Conservation (phyloP, 2,797 vertebrate species). For the Mionectes olivaceus region DNA sequence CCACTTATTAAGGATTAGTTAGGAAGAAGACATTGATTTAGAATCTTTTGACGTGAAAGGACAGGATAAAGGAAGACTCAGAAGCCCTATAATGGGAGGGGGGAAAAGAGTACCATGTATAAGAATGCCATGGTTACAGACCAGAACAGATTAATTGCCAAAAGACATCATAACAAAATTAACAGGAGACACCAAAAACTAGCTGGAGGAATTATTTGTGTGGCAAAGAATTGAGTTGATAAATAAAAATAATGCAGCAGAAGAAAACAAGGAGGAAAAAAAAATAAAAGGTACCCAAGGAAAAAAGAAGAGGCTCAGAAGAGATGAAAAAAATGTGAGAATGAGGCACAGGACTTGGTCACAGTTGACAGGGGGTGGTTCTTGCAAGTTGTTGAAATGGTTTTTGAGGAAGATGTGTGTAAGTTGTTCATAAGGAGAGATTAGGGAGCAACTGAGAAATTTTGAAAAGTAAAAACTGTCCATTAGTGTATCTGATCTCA, state of each 20-base stretch:
- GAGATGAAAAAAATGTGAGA: not conserved
- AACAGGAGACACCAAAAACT: not conserved
- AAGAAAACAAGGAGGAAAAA: not conserved
- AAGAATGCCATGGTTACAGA: constrained; percentile 25
- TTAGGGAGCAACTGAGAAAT: not conserved
- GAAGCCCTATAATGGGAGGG: not conserved
- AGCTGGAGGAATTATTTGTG: not conserved
- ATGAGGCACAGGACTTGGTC: not conserved
- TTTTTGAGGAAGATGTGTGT: not conserved
- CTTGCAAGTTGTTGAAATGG: not conserved
- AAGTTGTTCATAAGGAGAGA: not conserved
- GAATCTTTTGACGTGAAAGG: not conserved
- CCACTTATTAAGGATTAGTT: constrained; percentile 15
- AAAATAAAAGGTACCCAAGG: not conserved
- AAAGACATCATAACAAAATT: constrained; percentile 36
- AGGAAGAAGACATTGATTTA: constrained; percentile 10
- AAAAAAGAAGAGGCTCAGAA: not conserved
- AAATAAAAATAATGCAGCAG: not conserved
- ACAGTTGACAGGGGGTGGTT: not conserved
- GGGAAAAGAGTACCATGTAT: not conserved
- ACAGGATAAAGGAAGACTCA: not conserved
- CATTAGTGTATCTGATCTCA: not conserved
- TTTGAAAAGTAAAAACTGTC: not conserved
- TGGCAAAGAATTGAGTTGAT: not conserved
- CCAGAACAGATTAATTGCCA: constrained; percentile 12